Conservation (phyloP, 2,113 vertebrate genomes). For the Hepsetus odoe region DNA sequence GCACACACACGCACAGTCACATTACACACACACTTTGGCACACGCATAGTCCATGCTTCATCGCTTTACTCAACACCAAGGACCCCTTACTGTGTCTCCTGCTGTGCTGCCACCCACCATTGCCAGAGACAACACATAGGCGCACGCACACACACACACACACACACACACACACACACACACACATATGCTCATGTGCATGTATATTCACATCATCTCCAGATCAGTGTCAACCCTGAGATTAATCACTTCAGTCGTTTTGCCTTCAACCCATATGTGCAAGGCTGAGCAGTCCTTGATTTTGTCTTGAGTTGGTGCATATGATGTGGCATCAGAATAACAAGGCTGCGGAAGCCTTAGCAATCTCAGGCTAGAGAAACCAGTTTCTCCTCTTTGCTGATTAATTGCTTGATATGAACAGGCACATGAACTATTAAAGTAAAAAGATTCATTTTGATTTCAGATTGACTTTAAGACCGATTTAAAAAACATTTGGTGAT, state of each 20-base stretch:
- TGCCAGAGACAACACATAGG: conserved; percentile 31
- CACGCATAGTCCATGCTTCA: conserved; percentile 34
- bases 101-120: conserved; percentile 32
- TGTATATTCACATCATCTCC: conserved; percentile 6
- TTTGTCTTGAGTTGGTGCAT: too few species aligned
- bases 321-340: too few species aligned
- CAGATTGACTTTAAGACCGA: too few species aligned
- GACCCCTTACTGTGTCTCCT: conserved; percentile 33
- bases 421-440: too few species aligned
- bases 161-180: not conserved
- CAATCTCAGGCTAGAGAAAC: too few species aligned
- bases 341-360: too few species aligned
- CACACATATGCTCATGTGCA: not conserved
- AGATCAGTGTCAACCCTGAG: conserved; percentile 7
- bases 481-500: too few species aligned
- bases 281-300: not conserved
- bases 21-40: conserved; percentile 14
- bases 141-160: conserved; percentile 10
- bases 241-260: not conserved
- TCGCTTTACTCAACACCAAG: conserved; percentile 36
- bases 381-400: too few species aligned
- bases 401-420: too few species aligned
- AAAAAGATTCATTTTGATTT: too few species aligned
- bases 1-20: conserved; percentile 10
- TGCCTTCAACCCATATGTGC: not conserved